phyloP scores from a whole-genome alignment of 2,888 invertebrate genomes.

The Cantharis nigra region DNA sequence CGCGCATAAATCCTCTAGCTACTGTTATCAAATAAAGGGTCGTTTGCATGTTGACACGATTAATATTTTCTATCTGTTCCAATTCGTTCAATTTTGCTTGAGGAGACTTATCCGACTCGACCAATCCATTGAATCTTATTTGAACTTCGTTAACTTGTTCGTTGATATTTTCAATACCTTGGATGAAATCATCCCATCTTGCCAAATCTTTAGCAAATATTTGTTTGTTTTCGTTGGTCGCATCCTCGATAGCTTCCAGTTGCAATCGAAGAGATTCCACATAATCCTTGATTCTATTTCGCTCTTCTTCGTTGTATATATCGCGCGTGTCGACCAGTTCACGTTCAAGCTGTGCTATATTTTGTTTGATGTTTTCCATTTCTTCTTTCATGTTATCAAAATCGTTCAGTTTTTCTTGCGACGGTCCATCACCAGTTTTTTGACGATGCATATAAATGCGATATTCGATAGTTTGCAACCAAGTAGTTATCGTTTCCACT shows the following conservation, averaged over 20 bases:
- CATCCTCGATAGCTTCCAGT: conserved; percentile 70
- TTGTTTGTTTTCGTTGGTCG: conserved; percentile 64
- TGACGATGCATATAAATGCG: conserved; percentile 69
- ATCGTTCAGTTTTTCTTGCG: conserved; percentile 64
- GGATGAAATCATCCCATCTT: conserved; percentile 74
- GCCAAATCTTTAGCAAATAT: conserved; percentile 65
- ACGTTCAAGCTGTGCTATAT: conserved; percentile 66
- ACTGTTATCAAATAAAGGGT: conserved; percentile 66
- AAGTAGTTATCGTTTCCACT: conserved; percentile 80
- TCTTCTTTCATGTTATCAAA: conserved; percentile 69
- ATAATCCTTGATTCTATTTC: conserved; percentile 60
- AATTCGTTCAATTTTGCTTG: conserved; percentile 70
- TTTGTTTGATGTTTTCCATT: conserved; percentile 68
- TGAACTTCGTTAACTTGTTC: conserved; percentile 59
- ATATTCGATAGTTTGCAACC: conserved; percentile 85
- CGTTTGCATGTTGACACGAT: conserved; percentile 65
- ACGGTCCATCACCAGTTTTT: conserved; percentile 62
- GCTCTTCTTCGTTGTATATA: conserved; percentile 56
- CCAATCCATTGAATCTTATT: conserved; percentile 60
- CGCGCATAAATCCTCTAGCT: conserved; percentile 67
- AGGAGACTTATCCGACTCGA: conserved; percentile 68
- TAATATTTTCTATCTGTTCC: conserved; percentile 71
- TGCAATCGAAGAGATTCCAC: conserved; percentile 68
- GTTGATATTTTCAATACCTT: conserved; percentile 64
- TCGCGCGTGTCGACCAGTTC: conserved; percentile 59